phyloP scores from a whole-genome alignment of 2,888 invertebrate species.

The Autographa pulchrina region DNA sequence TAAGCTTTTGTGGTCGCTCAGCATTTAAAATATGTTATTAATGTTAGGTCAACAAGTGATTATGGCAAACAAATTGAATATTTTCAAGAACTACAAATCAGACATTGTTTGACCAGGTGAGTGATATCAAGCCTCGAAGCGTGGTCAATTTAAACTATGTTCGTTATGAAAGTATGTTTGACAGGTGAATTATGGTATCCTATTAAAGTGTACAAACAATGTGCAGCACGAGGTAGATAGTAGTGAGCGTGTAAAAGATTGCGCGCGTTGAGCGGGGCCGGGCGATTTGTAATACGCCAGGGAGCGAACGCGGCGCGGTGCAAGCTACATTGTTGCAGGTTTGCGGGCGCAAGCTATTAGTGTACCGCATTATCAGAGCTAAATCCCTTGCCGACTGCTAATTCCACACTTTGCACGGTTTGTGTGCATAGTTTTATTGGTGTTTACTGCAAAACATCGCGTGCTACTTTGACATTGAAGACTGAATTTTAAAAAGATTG shows the following conservation, averaged over 20 bases:
- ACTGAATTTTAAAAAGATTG: constrained; percentile 11
- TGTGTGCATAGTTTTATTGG: constrained; percentile 29
- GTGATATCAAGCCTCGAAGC: constrained; percentile 46
- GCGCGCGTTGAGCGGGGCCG: constrained; percentile 52
- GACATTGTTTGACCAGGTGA: constrained; percentile 33
- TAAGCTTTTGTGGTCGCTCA: constrained; percentile 22
- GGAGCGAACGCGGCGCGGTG: constrained; percentile 20
- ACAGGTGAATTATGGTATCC: constrained; percentile 57
- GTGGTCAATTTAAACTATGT: constrained; percentile 54
- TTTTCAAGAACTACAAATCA: constrained; percentile 44
- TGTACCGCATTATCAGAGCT: constrained; percentile 31
- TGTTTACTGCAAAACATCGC: constrained; percentile 30
- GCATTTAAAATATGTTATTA: constrained; percentile 53
- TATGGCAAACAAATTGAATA: constrained; percentile 37
- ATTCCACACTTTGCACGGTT: constrained; percentile 46
- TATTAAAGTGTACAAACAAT: constrained; percentile 59
- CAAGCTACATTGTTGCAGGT: constrained; percentile 52
- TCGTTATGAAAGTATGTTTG: constrained; percentile 56
- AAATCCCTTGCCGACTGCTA: constrained; percentile 37
- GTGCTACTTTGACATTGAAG: constrained; percentile 49
- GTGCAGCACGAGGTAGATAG: constrained; percentile 55
- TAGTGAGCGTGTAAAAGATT: constrained; percentile 52
- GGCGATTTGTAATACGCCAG: constrained; percentile 62
- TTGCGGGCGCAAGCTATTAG: constrained; percentile 50
- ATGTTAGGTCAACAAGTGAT: constrained; percentile 43